Percentiles rank a stretch among this genome's conserved stretches.
These are phyloP conservation scores for Aplidium turbinatum DNA, from an alignment of 23 tunicate species.

Conservation along the genomic window DNA sequence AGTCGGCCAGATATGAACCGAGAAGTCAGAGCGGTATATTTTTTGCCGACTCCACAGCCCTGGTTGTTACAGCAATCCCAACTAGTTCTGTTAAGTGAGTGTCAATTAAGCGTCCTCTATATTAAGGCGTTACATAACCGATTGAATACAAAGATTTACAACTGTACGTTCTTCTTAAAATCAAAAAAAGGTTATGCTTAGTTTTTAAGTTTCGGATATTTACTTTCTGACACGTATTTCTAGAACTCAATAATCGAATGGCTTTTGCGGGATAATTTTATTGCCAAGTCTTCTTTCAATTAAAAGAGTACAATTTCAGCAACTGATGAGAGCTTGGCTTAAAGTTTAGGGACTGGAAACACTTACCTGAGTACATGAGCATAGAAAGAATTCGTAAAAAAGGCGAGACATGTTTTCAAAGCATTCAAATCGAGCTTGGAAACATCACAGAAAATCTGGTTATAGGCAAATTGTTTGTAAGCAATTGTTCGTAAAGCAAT, in stretches of 20 bases:
- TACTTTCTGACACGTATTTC: background rate
- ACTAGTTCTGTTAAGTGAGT: background rate
- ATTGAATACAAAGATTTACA: slow-evolving; percentile 1
- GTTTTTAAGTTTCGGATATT: background rate
- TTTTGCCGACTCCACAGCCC: too few species aligned
- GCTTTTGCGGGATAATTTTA: background rate
- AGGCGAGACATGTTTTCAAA: background rate
- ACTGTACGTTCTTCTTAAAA: background rate
- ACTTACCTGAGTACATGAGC: background rate
- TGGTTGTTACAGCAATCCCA: background rate
- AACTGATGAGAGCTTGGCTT: background rate
- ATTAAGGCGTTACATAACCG: background rate
- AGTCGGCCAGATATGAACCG: too few species aligned
- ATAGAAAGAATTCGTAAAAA: background rate
- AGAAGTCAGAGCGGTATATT: too few species aligned
- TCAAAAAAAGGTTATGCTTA: background rate
- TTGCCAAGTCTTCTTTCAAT: background rate
- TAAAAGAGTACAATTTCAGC: background rate
- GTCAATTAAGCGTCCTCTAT: background rate
- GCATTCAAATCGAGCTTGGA: too few species aligned
- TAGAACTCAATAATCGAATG: slow-evolving; percentile 4
- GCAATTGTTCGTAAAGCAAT: too few species aligned
- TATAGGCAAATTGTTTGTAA: too few species aligned
- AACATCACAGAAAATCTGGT: too few species aligned
- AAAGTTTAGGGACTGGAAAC: background rate